phyloP scores from a whole-genome alignment of 2,888 invertebrate species.

The Agrochola circellaris region DNA sequence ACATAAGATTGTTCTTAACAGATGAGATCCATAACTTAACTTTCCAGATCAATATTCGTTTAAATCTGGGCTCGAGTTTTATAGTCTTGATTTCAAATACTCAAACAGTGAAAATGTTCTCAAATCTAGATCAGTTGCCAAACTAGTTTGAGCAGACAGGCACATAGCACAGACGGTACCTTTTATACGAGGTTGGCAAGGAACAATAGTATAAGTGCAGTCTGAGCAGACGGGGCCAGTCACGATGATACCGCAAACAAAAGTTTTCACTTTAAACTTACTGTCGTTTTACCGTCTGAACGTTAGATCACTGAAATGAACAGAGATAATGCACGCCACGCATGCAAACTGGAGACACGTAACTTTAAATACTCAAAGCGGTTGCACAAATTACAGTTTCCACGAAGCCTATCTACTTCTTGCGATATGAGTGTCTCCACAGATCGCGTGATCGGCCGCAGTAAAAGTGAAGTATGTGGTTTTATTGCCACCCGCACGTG shows the following conservation, averaged over 20 bases:
- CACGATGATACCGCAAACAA: slow-evolving; percentile 59
- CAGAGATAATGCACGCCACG: slow-evolving; percentile 63
- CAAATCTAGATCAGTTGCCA: slow-evolving; percentile 60
- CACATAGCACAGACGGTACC: slow-evolving; percentile 47
- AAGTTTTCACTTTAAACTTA: slow-evolving; percentile 65
- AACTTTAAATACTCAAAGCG: slow-evolving; percentile 65
- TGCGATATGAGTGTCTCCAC: slow-evolving; percentile 67
- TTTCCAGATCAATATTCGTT: slow-evolving; percentile 25
- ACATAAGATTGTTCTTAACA: slow-evolving; percentile 11
- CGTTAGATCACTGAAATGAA: slow-evolving; percentile 60
- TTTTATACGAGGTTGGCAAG: slow-evolving; percentile 36
- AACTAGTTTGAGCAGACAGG: slow-evolving; percentile 53
- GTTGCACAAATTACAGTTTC: slow-evolving; percentile 66
- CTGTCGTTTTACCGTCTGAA: slow-evolving; percentile 46
- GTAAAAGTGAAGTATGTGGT: slow-evolving; percentile 80
- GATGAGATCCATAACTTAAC: background rate
- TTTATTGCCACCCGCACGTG: slow-evolving; percentile 72
- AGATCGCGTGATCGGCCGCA: slow-evolving; percentile 78
- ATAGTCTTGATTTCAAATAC: slow-evolving; percentile 31
- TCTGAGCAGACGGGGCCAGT: slow-evolving; percentile 50
- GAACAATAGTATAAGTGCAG: slow-evolving; percentile 52
- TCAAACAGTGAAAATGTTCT: slow-evolving; percentile 40
- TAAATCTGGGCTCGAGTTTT: slow-evolving; percentile 31
- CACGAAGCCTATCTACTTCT: slow-evolving; percentile 62
- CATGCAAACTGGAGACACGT: slow-evolving; percentile 68